Base-by-base conservation (phyloP, 2,113 vertebrate genomes). In the Naja naja region DNA sequence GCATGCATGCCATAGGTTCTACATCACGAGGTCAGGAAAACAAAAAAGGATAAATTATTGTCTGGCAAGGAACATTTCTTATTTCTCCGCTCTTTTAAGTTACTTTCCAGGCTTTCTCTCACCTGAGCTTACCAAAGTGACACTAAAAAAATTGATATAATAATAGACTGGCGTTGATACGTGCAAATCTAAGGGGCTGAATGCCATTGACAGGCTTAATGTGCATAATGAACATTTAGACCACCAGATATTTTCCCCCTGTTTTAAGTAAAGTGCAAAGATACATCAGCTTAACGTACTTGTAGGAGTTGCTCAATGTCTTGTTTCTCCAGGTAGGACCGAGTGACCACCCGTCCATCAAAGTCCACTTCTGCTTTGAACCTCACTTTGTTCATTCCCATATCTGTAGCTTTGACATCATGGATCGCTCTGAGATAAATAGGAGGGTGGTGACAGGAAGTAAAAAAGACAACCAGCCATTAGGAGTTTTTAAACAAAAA, bases 311-410 rank as follows among this genome's bases (percentile, higher is more conserved):
- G 98, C 93, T 99, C 99, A 94, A 99, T 99, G 97, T 99, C 99
- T 97, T 99, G 99, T 97, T 99, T 99, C 96, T 99, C 99, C 98
- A 99, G 98, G 97, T 99, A 99, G 43, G 98, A 99, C 88, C 99
- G 98, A 25, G 99, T 99, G 96, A 99, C 99, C 96, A 99, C 99
- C 54, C 99, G 97, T 86, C 99, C 99, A 95, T 99, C 99, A 89
- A 99, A 99, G 98, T 99, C 99, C 81, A 99, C 99, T 97, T 99
- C 99, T 87, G 99, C 99, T 96, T 99, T 99, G 97, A 99, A 99
- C 95, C 99, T 99, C 93, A 99, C 99, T 98, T 99, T 99, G 96
- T 98, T 99, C 97, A 99, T 98, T 89, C 99, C 99, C 96, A 99
- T 96, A 96, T 99, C 99, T 39, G 99, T 99, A 94, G 99, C 99